These are phyloP conservation scores for Arnoldichthys spilopterus DNA, from an alignment of 2,797 vertebrate genomes.

Conservation along the genomic window DNA sequence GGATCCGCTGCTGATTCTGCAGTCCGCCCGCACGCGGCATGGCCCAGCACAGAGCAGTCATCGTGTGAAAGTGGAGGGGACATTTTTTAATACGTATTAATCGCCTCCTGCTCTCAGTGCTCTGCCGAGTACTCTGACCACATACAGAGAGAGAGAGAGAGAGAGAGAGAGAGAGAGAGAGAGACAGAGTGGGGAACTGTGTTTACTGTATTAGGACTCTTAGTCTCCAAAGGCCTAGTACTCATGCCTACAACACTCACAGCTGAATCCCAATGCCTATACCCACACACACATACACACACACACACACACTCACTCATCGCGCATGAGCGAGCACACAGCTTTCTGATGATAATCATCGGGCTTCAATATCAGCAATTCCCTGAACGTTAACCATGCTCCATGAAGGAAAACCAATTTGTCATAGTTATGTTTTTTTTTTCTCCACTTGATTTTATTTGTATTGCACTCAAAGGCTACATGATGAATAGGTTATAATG, in stretches of 20 bases:
- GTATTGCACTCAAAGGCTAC: conserved; percentile 43
- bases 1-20: conserved; percentile 81
- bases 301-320: conserved; percentile 26
- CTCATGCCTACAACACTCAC: conserved; percentile 51
- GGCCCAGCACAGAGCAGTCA: conserved; percentile 73
- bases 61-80: conserved; percentile 73
- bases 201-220: conserved; percentile 38
- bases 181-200: conserved; percentile 16
- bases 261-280: conserved; percentile 67
- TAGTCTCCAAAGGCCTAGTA: conserved; percentile 54
- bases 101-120: conserved; percentile 63
- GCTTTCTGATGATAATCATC: conserved; percentile 77
- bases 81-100: conserved; percentile 84
- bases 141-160: conserved; percentile 1
- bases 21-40: conserved; percentile 67
- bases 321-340: conserved; percentile 69
- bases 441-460: conserved; percentile 45
- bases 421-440: conserved; percentile 54
- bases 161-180: not conserved
- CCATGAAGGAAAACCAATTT: conserved; percentile 58
- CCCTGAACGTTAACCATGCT: conserved; percentile 53
- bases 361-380: conserved; percentile 59
- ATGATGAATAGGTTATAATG: conserved; percentile 54
- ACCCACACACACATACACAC: conserved; percentile 49
- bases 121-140: conserved; percentile 47